These are phyloP conservation scores for Crioceris asparagi DNA, from an alignment of 2,888 invertebrate genomes.

Conservation along the genomic window DNA sequence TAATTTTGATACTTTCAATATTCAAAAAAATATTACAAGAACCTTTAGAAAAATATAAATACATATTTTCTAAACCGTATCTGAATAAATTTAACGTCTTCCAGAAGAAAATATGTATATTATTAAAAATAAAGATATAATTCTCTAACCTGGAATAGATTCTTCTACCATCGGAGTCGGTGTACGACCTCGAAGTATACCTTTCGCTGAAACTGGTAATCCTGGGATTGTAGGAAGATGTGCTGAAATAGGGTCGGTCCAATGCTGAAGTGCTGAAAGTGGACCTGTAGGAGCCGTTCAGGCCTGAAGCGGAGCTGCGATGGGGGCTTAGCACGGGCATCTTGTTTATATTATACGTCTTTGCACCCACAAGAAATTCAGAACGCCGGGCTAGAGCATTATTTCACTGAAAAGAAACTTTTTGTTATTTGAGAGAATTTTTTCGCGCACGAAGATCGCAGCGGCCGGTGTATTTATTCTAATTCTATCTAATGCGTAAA, in stretches of 20 bases:
- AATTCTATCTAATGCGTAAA: constrained; percentile 22
- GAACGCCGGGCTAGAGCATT: constrained; percentile 11
- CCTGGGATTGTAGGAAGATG: constrained; percentile 38
- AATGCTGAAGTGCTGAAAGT: constrained; percentile 41
- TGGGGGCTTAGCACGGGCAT: constrained; percentile 37
- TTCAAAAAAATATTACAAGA: neutral
- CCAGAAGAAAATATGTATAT: neutral
- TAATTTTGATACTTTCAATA: too few relatives aligned
- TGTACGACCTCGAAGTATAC: constrained; percentile 44
- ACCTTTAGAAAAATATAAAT: neutral
- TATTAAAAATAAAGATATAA: neutral
- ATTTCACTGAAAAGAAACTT: constrained; percentile 17
- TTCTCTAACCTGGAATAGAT: constrained; percentile 33
- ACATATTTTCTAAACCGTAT: neutral
- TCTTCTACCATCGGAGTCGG: constrained; percentile 45
- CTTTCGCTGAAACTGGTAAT: constrained; percentile 41
- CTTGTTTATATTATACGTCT: constrained; percentile 9
- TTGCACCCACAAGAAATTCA: constrained; percentile 2
- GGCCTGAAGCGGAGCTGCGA: constrained; percentile 38
- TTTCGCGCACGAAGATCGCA: constrained; percentile 15
- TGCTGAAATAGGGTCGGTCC: constrained; percentile 46
- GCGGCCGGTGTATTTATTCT: constrained; percentile 14
- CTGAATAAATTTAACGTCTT: neutral
- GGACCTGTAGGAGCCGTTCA: constrained; percentile 41
- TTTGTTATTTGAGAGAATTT: constrained; percentile 5